Evolutionary conservation across 2,797 vertebrate genomes (phyloP), one percentile per base, ranked within the genome.

Genomic region (Nothura maculosa): DNA sequence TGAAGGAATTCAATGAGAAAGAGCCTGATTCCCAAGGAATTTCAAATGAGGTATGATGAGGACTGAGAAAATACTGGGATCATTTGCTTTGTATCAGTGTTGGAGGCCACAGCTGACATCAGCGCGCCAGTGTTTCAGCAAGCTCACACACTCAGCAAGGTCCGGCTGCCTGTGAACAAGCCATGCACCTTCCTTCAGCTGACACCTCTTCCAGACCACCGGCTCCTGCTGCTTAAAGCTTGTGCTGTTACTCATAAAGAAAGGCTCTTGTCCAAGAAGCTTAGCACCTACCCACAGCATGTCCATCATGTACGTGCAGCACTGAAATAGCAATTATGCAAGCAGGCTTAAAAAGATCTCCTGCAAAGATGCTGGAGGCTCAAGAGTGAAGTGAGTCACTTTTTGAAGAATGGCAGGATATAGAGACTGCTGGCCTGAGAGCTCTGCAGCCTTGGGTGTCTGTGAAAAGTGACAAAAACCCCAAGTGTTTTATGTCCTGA

Each of bases 311-410:
- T 50, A 48, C 52, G 32, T 32, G 61, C 82, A 91, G 52, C 48
- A 14, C 4, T 32, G 34, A 70, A 77, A 12, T 4, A 27, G 25
- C 2, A 83, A 48, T 62, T 64, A 5, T 12, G 21, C 43, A 36
- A 54, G 45, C 7, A 61, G n/a, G 62, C 25, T 91, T 76, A 16
- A 34, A 91, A 84, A 73, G 19, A 61, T 22, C 28, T 54, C 18
- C n/a, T 50, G 38, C n/a, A 21, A 2, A 62, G 27, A 24, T 83
- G 10, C 67, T 28, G 83, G 61, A 81, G 63, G 50, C 30, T 16
- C 0, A 1, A 18, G 79, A 90, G 43, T 48, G 76, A 32, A 0
- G 0, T 12, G 1, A 0, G 28, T 9, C 21, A 16, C 6, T 21
- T 62, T 58, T 76, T 77, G 60, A 64, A 72, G 69, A 70, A 75